Percentiles rank a stretch among this genome's conserved stretches.
phyloP scores from a whole-genome alignment of 2,888 invertebrate species.

The Drosophila leonis region DNA sequence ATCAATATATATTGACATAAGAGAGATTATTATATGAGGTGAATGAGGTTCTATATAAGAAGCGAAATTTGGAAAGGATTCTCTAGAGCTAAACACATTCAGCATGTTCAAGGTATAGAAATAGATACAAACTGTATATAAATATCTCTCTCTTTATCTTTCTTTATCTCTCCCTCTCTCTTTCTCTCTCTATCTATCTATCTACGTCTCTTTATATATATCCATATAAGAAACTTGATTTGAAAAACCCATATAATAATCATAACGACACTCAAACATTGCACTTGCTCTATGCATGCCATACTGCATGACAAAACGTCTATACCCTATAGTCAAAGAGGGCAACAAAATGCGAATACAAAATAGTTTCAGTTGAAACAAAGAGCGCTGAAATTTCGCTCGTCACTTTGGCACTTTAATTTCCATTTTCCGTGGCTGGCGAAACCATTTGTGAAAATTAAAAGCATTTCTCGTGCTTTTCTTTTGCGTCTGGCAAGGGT shows the following conservation, averaged over 20 bases:
- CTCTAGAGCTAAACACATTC: background rate
- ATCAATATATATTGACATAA: background rate
- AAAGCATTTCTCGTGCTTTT: conserved; percentile 31
- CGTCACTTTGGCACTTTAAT: conserved; percentile 73
- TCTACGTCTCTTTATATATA: background rate
- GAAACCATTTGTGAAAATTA: conserved; percentile 59
- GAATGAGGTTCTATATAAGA: no score
- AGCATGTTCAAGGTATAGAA: background rate
- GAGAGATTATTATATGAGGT: background rate
- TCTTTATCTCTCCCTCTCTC: background rate
- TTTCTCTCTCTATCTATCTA: background rate
- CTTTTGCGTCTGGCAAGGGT: conserved; percentile 31
- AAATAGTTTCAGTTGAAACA: conserved; percentile 44
- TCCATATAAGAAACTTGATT: background rate
- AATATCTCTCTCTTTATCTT: background rate
- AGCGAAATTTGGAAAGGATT: background rate
- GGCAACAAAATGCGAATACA: conserved; percentile 34
- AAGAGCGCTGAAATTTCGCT: conserved; percentile 51
- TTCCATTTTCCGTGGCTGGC: conserved; percentile 73
- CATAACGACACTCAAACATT: background rate
- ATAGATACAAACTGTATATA: background rate
- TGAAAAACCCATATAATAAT: background rate
- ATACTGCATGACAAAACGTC: background rate
- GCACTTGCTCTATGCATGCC: background rate
- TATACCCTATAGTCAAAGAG: background rate